phyloP scores from a whole-genome alignment of 2,113 vertebrate genomes.

The Psettodes erumei region DNA sequence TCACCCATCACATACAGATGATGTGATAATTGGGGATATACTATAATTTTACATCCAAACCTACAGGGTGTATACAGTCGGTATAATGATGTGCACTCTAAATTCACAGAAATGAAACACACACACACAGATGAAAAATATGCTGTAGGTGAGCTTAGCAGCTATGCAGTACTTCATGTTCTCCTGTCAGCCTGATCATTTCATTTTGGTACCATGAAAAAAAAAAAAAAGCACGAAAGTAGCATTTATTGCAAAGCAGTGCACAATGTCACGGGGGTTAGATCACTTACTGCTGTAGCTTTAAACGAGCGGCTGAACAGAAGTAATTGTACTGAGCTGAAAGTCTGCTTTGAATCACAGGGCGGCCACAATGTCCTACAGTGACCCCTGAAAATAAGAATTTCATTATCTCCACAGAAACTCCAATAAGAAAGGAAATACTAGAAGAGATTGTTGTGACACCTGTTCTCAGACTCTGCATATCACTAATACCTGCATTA shows the following conservation, averaged over 20 bases:
- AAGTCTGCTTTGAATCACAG: constrained; percentile 2
- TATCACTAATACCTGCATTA: constrained; percentile 14
- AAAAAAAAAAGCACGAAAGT: constrained; percentile 12
- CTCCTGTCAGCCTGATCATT: constrained; percentile 43
- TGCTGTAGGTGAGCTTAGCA: constrained; percentile 8
- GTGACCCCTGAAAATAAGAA: constrained; percentile 4
- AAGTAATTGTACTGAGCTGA: background rate
- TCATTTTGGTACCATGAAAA: constrained; percentile 13
- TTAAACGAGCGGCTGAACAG: background rate
- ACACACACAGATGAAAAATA: background rate
- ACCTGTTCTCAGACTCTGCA: constrained; percentile 7
- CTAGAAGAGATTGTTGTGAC: constrained; percentile 21
- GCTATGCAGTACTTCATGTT: constrained; percentile 10
- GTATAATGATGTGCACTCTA: background rate
- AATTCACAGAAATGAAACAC: constrained; percentile 1
- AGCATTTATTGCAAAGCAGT: constrained; percentile 5
- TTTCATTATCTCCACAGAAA: background rate
- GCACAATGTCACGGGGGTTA: background rate
- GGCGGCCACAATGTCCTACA: background rate
- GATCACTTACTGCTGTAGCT: background rate
- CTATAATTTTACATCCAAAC: background rate
- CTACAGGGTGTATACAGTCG: background rate
- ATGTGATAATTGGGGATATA: background rate
- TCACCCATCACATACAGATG: background rate
- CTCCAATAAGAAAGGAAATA: constrained; percentile 6